Evolutionary conservation across 2,113 vertebrate species (phyloP), one percentile per base, ranked within the genome.

Genomic region (Melanerpes formicivorus): DNA sequence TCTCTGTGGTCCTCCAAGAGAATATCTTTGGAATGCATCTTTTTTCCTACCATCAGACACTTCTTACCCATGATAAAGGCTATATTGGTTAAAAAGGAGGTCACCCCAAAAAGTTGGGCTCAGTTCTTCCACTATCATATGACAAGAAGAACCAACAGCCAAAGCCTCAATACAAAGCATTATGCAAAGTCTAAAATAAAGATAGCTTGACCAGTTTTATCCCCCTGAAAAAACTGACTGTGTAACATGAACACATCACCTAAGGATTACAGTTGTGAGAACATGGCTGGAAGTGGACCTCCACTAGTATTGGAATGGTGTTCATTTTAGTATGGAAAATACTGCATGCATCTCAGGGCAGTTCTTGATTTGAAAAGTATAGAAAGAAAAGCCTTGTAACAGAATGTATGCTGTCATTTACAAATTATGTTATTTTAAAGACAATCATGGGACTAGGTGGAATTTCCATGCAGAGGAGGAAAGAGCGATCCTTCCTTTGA

Each of bases 271-370:
- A 54, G 29, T 21, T n/a, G 4, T 22, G 30, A 88, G 40, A 73
- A 55, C 30, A 69, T 27, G 9, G 7, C 16, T 2, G 34, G 40
- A 46, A 42, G 15, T 6, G 44, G 37, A 22, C 17, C 8, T 66
- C 14, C 30, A 14, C 37, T 52, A 15, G 12, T 42, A 44, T 0
- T 21, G 14, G 26, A 46, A 29, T 9, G 19, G 3, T 25, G 21
- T 4, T 56, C 9, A 25, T 52, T 32, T 59, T 12, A 40, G n/a
- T 13, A 27, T 1, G 22, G 55, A 60, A 85, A 85, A 69, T 17
- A 69, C 0, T 1, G 12, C 2, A 11, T 2, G 6, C 3, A 54
- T 90, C 46, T 70, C n/a, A 67, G n/a, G 25, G 6, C 26, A 60
- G 18, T 4, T 23, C 32, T 55, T 37, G 25, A 32, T 52, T 69